A percentile compares a stretch with the other conserved stretches of the same genome.
Evolutionary conservation across 2,888 invertebrate species (phyloP).

Genomic region (Cephus nigrinus): DNA sequence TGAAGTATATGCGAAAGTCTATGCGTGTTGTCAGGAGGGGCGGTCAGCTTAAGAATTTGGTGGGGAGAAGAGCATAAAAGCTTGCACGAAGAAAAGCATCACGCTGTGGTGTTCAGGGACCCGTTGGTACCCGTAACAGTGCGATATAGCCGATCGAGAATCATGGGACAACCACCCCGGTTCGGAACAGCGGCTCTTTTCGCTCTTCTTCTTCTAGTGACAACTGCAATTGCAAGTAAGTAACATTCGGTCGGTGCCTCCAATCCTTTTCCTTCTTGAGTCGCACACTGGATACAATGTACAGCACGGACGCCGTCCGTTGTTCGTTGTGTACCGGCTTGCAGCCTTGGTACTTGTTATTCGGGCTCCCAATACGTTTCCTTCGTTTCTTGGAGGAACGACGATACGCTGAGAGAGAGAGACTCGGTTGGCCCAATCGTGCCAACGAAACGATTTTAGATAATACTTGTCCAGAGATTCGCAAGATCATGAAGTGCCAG

Average conservation of each 20-base stretch:
- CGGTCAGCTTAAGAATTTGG: too few species aligned
- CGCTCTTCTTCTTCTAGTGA: slow-evolving; percentile 41
- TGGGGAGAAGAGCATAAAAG: slow-evolving; percentile 60
- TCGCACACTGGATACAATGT: background rate
- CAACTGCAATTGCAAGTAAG: slow-evolving; percentile 51
- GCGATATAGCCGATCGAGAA: slow-evolving; percentile 34
- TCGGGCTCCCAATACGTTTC: too few species aligned
- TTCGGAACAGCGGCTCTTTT: slow-evolving; percentile 50
- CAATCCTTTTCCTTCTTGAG: too few species aligned
- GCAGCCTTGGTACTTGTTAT: too few species aligned
- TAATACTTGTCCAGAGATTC: too few species aligned
- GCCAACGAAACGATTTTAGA: too few species aligned
- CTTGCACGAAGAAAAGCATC: slow-evolving; percentile 56
- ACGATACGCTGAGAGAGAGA: too few species aligned
- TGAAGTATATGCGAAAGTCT: too few species aligned
- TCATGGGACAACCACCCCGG: slow-evolving; percentile 60
- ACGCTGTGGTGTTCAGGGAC: slow-evolving; percentile 60
- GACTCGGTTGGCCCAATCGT: too few species aligned
- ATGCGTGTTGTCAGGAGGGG: too few species aligned
- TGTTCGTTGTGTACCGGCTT: background rate
- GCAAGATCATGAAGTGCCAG: too few species aligned
- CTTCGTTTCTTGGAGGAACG: too few species aligned
- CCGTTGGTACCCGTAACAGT: slow-evolving; percentile 42
- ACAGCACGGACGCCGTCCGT: background rate
- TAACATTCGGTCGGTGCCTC: slow-evolving; percentile 9